Evolutionary conservation across 1,140 invertebrate genomes (phyloP), one percentile per base, ranked within the genome.

Genomic region (Homalodisca vitripennis): DNA sequence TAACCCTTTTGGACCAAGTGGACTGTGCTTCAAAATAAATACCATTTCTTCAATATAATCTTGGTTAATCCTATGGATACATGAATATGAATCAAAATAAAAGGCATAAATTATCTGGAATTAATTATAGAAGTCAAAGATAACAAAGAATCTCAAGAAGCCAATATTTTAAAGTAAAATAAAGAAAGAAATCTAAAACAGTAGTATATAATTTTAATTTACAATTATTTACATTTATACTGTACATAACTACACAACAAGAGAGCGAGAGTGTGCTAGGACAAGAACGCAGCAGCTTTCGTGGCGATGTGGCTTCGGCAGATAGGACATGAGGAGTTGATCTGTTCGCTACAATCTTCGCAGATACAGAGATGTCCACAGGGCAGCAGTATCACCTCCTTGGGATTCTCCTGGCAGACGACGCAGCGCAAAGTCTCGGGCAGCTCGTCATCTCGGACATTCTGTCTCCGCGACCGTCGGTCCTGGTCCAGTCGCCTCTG

Each of bases 351-450:
- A 77, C 92, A 94, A 77, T 93, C 90, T 80, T 92, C 91, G 75
- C 92, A 94, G 34, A 93, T 78, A 71, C 89, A 92, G 0, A 93
- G 90, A 77, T 94, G 92, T 0, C 92, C 92, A 78, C 92, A 94
- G 0, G 90, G 89, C 66, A 93, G 77, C 41, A 93, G 75, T 74
- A 94, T 92, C 22, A 93, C 87, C 87, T 90, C 78, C 68, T 71
- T 72, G 1, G 73, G 74, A 41, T 74, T 73, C 12, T 57, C 65
- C 30, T 68, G 82, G 78, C 91, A 92, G n/a, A 92, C 87, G 14
- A 92, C 87, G 75, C 91, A 93, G 1, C 89, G 77, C 74, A 91
- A 88, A 75, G 86, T 83, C 1, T 90, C 86, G 2, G 82, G 78
- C 3, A 91, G 77, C 72, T 88, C 84, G 3, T 80, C 82, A 24